A percentile compares a stretch with the other conserved stretches of the same genome.
phyloP scores from a whole-genome alignment of 2,888 invertebrate species.

The Agonopterix subpropinquella region DNA sequence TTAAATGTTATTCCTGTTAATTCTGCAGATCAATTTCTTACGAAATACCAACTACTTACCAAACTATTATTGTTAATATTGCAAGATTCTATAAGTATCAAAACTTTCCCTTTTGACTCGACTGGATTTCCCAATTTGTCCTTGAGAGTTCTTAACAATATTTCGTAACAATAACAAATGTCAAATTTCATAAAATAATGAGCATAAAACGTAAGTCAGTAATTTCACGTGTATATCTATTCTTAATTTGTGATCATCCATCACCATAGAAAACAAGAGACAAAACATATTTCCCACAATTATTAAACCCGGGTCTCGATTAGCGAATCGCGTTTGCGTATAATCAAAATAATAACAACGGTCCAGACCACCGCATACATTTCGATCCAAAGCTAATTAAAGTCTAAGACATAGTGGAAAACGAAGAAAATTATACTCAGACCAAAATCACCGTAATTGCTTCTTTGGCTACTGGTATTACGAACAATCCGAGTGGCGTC shows the following conservation, averaged over 20 bases:
- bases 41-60: too few species aligned
- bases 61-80: too few species aligned
- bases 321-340: slow-evolving; percentile 35
- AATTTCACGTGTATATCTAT: too few species aligned
- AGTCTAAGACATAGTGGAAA: slow-evolving; percentile 49
- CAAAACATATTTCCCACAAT: slow-evolving; percentile 6
- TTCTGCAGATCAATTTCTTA: too few species aligned
- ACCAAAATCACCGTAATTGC: slow-evolving; percentile 50
- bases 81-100: too few species aligned
- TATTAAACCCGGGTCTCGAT: slow-evolving; percentile 23
- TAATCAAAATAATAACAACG: slow-evolving; percentile 64
- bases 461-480: slow-evolving; percentile 62
- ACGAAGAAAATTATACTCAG: slow-evolving; percentile 52
- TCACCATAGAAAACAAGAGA: slow-evolving; percentile 4
- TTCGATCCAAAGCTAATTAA: slow-evolving; percentile 67
- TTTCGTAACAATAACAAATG: too few species aligned
- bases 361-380: slow-evolving; percentile 48
- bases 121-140: too few species aligned
- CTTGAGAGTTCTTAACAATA: too few species aligned
- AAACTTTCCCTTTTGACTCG: too few species aligned
- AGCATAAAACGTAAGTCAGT: too few species aligned
- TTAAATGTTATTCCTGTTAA: too few species aligned
- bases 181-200: too few species aligned
- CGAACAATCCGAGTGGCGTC: slow-evolving; percentile 43
- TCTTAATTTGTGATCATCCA: neutral